Conservation (phyloP, 2,113 vertebrate species). For the Crocuta crocuta region DNA sequence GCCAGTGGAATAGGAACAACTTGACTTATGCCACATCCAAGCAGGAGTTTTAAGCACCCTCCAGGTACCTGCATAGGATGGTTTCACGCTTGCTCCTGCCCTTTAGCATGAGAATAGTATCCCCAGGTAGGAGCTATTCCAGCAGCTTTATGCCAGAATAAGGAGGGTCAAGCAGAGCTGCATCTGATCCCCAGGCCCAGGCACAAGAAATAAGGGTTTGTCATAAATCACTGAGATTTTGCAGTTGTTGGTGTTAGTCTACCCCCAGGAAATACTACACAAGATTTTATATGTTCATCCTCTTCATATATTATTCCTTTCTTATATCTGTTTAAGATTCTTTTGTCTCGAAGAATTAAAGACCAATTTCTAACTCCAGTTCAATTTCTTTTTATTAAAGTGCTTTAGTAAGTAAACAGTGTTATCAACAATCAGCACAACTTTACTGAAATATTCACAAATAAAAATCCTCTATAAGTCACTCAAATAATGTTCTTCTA, state of each 20-base stretch:
- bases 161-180: not conserved
- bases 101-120: not conserved
- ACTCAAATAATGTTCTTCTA: conserved; percentile 20
- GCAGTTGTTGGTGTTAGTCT: not conserved
- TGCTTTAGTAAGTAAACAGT: conserved; percentile 62
- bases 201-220: not conserved
- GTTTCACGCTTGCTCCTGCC: not conserved
- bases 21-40: not conserved
- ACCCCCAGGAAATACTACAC: not conserved
- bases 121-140: not conserved
- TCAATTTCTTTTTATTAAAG: conserved; percentile 76
- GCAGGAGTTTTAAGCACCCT: not conserved
- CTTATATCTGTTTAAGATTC: not conserved
- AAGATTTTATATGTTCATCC: not conserved
- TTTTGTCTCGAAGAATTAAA: conserved; percentile 53
- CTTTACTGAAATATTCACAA: conserved; percentile 57
- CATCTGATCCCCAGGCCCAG: not conserved
- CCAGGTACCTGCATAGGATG: not conserved
- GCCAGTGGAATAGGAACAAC: not conserved
- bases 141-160: not conserved
- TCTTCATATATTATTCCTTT: not conserved
- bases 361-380: conserved; percentile 47
- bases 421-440: conserved; percentile 47
- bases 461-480: conserved; percentile 57
- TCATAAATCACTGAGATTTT: not conserved